A percentile compares a stretch with the other conserved stretches of the same genome.
Conservation (phyloP, 2,888 invertebrate species). For the Epirrita christyi region DNA sequence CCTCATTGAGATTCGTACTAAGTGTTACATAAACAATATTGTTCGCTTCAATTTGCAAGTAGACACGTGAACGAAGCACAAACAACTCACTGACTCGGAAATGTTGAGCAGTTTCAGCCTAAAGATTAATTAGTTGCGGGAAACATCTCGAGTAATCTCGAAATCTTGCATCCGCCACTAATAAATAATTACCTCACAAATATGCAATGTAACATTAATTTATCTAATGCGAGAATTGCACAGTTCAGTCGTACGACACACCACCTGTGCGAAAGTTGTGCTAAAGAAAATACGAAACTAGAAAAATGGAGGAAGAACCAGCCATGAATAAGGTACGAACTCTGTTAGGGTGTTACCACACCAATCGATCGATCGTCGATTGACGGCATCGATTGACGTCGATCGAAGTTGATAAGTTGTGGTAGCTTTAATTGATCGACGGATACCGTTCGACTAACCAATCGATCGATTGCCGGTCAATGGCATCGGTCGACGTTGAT, state of each 20-base stretch:
- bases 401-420: too few species aligned
- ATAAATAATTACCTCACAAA: conserved; percentile 75
- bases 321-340: conserved; percentile 56
- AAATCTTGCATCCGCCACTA: conserved; percentile 74
- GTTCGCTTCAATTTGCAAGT: conserved; percentile 36
- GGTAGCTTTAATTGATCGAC: too few species aligned
- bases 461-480: too few species aligned
- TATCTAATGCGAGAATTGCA: conserved; percentile 60
- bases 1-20: background rate
- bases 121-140: conserved; percentile 76
- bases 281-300: conserved; percentile 28
- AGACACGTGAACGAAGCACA: conserved; percentile 56
- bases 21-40: background rate
- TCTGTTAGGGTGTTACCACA: too few species aligned
- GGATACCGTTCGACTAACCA: too few species aligned
- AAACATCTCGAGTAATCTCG: conserved; percentile 73
- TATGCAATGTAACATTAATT: conserved; percentile 73
- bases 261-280: conserved; percentile 49
- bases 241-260: conserved; percentile 61
- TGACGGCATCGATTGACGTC: too few species aligned
- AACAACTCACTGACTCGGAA: conserved; percentile 68
- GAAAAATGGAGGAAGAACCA: conserved; percentile 55
- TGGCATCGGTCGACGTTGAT: too few species aligned
- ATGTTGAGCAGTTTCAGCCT: conserved; percentile 60
- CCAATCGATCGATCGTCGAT: too few species aligned